Percentiles rank a stretch among this genome's conserved stretches.
These are phyloP conservation scores for Gavia stellata DNA, from an alignment of 2,113 vertebrate species.

Conservation along the genomic window DNA sequence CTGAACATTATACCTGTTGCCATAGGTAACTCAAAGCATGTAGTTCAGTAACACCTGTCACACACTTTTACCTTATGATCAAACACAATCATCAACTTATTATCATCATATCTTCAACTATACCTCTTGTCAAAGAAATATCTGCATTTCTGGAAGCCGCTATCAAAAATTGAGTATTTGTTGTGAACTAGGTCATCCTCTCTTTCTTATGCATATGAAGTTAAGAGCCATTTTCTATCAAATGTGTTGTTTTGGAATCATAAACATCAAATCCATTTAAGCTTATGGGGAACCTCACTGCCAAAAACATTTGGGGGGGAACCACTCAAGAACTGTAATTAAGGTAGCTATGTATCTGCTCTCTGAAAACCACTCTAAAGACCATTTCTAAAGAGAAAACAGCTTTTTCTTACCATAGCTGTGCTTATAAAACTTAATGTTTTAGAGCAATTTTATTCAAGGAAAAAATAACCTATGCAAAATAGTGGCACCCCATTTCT, in stretches of 20 bases:
- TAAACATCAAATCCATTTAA: background rate
- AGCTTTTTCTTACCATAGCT: background rate
- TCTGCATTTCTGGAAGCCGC: background rate
- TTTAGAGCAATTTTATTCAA: background rate
- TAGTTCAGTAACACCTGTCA: background rate
- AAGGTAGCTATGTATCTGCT: background rate
- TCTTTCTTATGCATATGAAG: background rate
- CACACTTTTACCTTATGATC: background rate
- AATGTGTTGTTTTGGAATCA: background rate
- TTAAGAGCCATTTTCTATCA: background rate
- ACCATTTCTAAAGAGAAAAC: background rate
- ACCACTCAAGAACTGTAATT: background rate
- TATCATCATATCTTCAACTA: background rate
- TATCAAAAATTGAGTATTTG: background rate
- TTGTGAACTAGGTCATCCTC: background rate
- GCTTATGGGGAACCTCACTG: background rate
- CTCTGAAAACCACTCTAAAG: background rate
- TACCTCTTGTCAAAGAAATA: background rate
- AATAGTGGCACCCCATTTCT: background rate
- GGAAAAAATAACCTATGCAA: background rate
- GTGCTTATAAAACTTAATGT: background rate
- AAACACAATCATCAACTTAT: background rate
- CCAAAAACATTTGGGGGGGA: rapidly evolving
- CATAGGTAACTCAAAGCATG: background rate
- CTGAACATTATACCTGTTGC: background rate